Evolutionary conservation across 2,888 invertebrate species (phyloP), one percentile per base, ranked within the genome.

Genomic region (Morpho deidamia): DNA sequence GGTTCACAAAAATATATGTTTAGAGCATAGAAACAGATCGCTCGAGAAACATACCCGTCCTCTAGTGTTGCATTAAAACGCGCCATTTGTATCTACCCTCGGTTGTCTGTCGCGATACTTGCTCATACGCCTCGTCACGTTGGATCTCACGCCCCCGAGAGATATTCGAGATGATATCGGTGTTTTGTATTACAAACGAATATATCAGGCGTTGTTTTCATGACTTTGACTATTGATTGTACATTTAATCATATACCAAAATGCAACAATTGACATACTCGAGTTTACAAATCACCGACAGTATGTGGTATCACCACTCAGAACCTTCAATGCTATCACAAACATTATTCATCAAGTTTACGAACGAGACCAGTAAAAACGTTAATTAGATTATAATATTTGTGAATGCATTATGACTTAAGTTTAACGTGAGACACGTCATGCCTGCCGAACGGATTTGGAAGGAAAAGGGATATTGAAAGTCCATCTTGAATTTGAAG

Each of bases 1-100:
- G 89, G 71, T 83, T 83, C 79, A 87, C 82, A 86, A 79, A 80
- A 72, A 74, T 39, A 39, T 75, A 80, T 74, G 79, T 85, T 83
- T 81, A 71, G 78, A 75, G 74, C 71, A 73, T 69, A 64, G 69
- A 67, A 66, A 64, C 71, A 68, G 71, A 66, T 68, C 69, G 63
- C 63, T 59, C 62, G 74, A 75, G 76, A 71, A 72, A 85, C 87
- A 76, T 86, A 87, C 87, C n/a, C 87, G 78, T 81, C 69, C 65
- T 71, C 62, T 41, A 48, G 56, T 51, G 50, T 55, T 35, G 48
- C 39, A 39, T 53, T 40, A 40, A 45, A 64, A 59, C 64, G 62
- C 70, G 71, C 48, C 38, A 33, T 66, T 60, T 70, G 63, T 74
- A 77, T 72, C 71, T 68, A 72, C 66, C 60, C 60, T 58, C 68